phyloP scores from a whole-genome alignment of 30 jellyfish, hydroid and myxozoan genomes.

The Phacellophora camtschatica region DNA sequence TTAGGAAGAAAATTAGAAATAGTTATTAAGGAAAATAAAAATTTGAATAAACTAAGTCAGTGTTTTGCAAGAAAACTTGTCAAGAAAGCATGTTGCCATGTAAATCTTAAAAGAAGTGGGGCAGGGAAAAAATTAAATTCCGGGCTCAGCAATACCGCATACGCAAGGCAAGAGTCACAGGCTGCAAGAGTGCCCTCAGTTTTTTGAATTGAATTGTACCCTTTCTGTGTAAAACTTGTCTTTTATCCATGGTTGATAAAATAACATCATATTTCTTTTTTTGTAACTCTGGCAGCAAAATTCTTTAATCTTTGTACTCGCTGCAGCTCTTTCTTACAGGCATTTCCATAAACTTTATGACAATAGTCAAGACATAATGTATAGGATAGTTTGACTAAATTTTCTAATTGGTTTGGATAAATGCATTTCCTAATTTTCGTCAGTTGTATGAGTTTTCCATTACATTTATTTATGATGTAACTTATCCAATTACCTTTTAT shows the following conservation, averaged over 20 bases:
- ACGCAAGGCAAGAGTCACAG: not conserved
- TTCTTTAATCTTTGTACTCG: conserved; percentile 49
- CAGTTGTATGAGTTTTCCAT: conserved; percentile 42
- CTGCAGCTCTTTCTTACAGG: conserved; percentile 59
- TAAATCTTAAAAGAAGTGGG: not conserved
- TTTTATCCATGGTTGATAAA: no score
- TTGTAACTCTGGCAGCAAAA: conserved; percentile 60
- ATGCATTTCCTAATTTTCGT: conserved; percentile 62
- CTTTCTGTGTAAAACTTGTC: no score
- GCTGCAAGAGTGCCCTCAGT: not conserved
- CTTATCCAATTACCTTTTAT: no score
- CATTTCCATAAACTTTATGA: conserved; percentile 47
- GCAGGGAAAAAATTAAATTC: not conserved
- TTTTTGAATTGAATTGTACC: no score
- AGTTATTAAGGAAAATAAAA: not conserved
- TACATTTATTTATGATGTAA: conserved; percentile 50
- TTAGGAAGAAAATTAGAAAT: not conserved
- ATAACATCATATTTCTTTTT: no score
- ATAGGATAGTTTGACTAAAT: conserved; percentile 56
- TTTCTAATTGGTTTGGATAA: conserved; percentile 27
- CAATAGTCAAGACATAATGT: conserved; percentile 59
- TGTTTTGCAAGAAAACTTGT: not conserved
- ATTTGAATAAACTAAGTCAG: not conserved
- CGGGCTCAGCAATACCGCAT: not conserved
- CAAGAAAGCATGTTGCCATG: not conserved